Conservation (phyloP, 2,888 invertebrate species). For the Apamea sordens region DNA sequence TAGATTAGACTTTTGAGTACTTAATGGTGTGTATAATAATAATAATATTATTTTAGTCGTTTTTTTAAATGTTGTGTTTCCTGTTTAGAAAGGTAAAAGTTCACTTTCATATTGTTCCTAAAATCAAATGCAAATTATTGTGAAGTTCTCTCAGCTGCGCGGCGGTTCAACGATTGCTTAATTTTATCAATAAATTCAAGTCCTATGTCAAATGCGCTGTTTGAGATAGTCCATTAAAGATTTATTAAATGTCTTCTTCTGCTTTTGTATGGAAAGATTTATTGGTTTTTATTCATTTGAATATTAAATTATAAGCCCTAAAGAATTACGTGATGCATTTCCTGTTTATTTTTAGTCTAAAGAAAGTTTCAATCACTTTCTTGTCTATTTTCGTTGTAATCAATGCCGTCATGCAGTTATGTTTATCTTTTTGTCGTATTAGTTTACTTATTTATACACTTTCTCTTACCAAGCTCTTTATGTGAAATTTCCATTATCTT, state of each 20-base stretch:
- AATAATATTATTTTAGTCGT: not conserved
- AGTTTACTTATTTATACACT: constrained; percentile 52
- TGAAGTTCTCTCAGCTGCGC: constrained; percentile 9
- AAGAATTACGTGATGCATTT: constrained; percentile 10
- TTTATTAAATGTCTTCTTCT: constrained; percentile 15
- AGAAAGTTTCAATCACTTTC: constrained; percentile 62
- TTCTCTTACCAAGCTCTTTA: constrained; percentile 57
- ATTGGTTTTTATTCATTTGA: constrained; percentile 2
- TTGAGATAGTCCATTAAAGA: constrained; percentile 16
- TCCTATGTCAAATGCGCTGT: not conserved
- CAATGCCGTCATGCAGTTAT: constrained; percentile 39
- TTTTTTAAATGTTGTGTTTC: not conserved
- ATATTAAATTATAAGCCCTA: constrained; percentile 5
- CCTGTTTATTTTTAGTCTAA: constrained; percentile 34
- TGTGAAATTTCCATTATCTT: constrained; percentile 35
- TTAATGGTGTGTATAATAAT: not conserved
- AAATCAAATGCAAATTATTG: constrained; percentile 32
- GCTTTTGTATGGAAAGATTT: constrained; percentile 14
- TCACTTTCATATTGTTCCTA: constrained; percentile 28
- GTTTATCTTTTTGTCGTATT: constrained; percentile 46
- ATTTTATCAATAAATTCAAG: constrained; percentile 28
- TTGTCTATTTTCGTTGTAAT: constrained; percentile 38
- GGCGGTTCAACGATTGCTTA: constrained; percentile 17
- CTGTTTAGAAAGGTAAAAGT: constrained; percentile 31
- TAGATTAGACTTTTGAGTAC: not conserved